Conservation (phyloP, 2,113 vertebrate genomes). For the Actenoides lindsayi region DNA sequence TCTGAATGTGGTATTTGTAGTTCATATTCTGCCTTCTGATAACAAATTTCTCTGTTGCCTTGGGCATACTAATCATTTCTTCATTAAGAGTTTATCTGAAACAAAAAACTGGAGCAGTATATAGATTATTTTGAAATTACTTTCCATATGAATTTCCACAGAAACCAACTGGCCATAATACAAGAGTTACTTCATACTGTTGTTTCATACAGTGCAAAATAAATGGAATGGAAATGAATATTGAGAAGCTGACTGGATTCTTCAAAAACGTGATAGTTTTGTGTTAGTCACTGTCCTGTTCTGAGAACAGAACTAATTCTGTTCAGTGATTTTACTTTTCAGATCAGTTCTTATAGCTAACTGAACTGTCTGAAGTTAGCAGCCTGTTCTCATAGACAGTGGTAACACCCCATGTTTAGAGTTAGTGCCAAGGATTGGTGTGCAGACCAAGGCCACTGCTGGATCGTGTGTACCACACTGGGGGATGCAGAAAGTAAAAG, state of each 20-base stretch:
- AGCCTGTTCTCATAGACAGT: too few species aligned
- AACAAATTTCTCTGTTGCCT: neutral
- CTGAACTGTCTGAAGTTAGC: too few species aligned
- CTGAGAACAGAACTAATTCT: too few species aligned
- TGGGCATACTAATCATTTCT: neutral
- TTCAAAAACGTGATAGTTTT: neutral
- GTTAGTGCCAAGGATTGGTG: too few species aligned
- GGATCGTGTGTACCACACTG: too few species aligned
- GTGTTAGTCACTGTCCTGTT: neutral
- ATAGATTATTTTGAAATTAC: neutral
- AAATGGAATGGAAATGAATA: neutral
- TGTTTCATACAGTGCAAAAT: neutral
- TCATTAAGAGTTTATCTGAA: neutral
- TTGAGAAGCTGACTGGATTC: neutral
- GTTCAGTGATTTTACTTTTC: too few species aligned
- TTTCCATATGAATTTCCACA: neutral
- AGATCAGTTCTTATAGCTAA: too few species aligned
- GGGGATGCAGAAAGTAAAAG: too few species aligned
- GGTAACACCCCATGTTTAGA: too few species aligned
- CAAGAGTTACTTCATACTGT: neutral
- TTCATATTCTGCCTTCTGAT: neutral
- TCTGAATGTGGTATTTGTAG: neutral
- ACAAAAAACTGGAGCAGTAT: neutral
- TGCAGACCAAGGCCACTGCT: too few species aligned
- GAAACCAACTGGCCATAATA: neutral